Percentiles rank a stretch among this genome's conserved stretches.
phyloP scores from a whole-genome alignment of 2,888 invertebrate genomes.

The Stenchaetothrips biformis region DNA sequence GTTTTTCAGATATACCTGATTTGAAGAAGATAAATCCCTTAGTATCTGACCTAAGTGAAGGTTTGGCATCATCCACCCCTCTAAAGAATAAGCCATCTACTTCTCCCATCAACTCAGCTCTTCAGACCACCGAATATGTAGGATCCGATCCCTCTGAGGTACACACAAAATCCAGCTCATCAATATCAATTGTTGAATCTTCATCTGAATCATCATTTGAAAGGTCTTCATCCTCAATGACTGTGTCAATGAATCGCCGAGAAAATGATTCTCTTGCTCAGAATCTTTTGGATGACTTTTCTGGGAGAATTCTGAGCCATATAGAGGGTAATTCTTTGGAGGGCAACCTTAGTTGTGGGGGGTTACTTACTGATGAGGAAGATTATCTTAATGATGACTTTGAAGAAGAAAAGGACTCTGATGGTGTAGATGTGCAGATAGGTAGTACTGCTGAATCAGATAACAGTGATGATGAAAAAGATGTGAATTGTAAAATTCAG shows the following conservation, averaged over 20 bases:
- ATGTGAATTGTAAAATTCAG: not conserved
- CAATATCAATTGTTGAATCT: not conserved
- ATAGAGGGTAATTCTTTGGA: not conserved
- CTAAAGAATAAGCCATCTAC: not conserved
- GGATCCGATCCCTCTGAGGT: not conserved
- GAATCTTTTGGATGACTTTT: not conserved
- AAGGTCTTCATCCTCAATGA: not conserved
- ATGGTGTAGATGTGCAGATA: not conserved
- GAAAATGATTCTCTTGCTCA: constrained; percentile 15
- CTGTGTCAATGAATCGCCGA: not conserved
- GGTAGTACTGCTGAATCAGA: not conserved
- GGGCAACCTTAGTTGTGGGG: not conserved
- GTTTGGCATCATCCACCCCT: not conserved
- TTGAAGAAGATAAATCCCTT: not conserved
- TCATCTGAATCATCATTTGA: not conserved
- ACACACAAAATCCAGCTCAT: not conserved
- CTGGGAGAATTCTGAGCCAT: not conserved
- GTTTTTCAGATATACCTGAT: not conserved
- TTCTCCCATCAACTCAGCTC: not conserved
- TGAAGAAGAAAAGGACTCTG: constrained; percentile 6
- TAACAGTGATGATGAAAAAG: not conserved
- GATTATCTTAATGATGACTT: constrained; percentile 8
- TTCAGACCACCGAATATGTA: not conserved
- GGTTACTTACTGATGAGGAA: not conserved
- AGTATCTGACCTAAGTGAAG: not conserved